These are phyloP conservation scores for Orchestia grillus DNA, from an alignment of 1,140 invertebrate species.

Conservation along the genomic window DNA sequence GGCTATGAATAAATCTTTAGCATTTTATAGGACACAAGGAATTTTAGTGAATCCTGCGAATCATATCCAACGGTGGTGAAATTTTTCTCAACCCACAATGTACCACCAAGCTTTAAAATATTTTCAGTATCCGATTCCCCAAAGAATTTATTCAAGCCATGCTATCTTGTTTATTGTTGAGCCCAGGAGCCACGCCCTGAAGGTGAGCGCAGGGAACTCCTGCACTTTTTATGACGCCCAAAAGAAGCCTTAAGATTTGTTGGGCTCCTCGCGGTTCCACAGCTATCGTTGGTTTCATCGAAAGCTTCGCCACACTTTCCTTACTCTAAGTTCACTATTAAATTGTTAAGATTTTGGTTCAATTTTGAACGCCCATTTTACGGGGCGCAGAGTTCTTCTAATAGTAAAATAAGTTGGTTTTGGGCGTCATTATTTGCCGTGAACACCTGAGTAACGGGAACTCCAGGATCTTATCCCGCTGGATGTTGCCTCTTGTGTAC, in stretches of 20 bases:
- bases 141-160: not conserved
- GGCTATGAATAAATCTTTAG: too few species aligned
- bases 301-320: not conserved
- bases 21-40: too few species aligned
- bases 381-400: not conserved
- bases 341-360: not conserved
- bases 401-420: not conserved
- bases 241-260: not conserved
- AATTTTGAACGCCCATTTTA: not conserved
- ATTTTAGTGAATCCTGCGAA: too few species aligned
- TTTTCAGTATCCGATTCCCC: not conserved
- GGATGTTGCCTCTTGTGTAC: conserved; percentile 27
- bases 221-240: not conserved
- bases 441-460: conserved; percentile 2
- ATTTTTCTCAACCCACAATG: not conserved
- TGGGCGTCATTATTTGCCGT: not conserved
- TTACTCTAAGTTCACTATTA: not conserved
- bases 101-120: not conserved
- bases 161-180: not conserved
- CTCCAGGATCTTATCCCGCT: conserved; percentile 23
- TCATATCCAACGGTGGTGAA: too few species aligned
- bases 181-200: not conserved
- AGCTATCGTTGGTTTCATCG: not conserved
- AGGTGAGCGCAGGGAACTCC: too few species aligned
- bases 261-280: not conserved